Evolutionary conservation across 92 coral and sea anemone species (phyloP).

Genomic region (Epizoanthus illoricatus): DNA sequence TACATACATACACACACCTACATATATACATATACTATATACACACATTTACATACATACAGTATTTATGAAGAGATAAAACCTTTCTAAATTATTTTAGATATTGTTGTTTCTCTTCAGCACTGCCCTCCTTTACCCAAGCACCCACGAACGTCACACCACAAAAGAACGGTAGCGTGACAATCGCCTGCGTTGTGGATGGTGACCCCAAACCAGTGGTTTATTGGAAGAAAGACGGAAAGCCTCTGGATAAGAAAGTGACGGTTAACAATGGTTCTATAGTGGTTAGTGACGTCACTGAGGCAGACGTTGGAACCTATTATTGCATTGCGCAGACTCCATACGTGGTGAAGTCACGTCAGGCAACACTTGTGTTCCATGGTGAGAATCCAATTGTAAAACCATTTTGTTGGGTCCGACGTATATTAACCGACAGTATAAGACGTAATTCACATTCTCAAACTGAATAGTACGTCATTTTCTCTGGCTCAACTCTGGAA

Average conservation of each 20-base stretch:
- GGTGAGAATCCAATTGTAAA: not conserved
- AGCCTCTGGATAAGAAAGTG: constrained; percentile 8
- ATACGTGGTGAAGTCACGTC: not conserved
- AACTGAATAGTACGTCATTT: too few species aligned
- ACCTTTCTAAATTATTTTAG: too few species aligned
- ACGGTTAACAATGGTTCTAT: not conserved
- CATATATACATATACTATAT: too few species aligned
- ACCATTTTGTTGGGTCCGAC: too few species aligned
- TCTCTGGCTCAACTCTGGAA: too few species aligned
- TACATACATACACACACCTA: too few species aligned
- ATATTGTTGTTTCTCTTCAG: not conserved
- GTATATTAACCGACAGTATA: too few species aligned
- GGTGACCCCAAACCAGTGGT: constrained; percentile 13
- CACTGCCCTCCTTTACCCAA: not conserved
- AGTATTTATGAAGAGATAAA: too few species aligned
- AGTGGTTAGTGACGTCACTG: not conserved
- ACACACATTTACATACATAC: too few species aligned
- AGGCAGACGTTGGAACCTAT: constrained; percentile 19
- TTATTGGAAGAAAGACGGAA: constrained; percentile 37
- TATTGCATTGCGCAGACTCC: constrained; percentile 34
- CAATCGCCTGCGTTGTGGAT: not conserved
- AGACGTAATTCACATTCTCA: too few species aligned
- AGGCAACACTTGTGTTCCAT: constrained; percentile 19
- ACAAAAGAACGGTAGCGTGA: not conserved
- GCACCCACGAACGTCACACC: constrained; percentile 29